Evolutionary conservation across 2,888 invertebrate genomes (phyloP).

Genomic region (Copidosoma aretas): DNA sequence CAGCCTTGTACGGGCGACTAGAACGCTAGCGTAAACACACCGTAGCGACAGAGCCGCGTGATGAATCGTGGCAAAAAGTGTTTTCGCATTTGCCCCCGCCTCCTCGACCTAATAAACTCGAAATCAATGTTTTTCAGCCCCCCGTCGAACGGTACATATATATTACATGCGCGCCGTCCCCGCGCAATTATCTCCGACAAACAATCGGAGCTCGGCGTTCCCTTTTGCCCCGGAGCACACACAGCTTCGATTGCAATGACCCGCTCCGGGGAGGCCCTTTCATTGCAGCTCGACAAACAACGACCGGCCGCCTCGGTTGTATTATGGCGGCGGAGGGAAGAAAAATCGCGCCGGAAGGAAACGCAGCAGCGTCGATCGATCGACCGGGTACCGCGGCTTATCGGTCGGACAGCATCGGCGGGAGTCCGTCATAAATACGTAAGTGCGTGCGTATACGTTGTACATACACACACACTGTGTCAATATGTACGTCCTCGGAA

Average conservation of each 20-base stretch:
- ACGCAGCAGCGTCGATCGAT: conserved; percentile 19
- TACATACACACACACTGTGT: too few relatives aligned
- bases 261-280: conserved; percentile 2
- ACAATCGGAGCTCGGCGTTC: conserved; percentile 6
- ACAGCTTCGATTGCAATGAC: neutral
- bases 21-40: conserved; percentile 3
- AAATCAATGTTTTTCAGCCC: too few relatives aligned
- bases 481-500: conserved; percentile 10
- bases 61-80: neutral
- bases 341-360: neutral
- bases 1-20: neutral
- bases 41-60: neutral
- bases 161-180: conserved; percentile 19
- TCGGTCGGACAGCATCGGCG: conserved; percentile 24
- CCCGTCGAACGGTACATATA: too few relatives aligned
- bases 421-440: conserved; percentile 37
- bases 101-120: too few relatives aligned
- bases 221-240: neutral
- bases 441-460: conserved; percentile 10
- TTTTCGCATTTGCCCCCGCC: neutral
- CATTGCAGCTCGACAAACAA: neutral
- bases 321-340: neutral
- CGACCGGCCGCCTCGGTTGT: neutral
- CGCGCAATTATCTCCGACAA: conserved; percentile 30
- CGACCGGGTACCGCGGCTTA: conserved; percentile 15